phyloP scores from a whole-genome alignment of 2,888 invertebrate genomes.

The Lochmaea crataegi region DNA sequence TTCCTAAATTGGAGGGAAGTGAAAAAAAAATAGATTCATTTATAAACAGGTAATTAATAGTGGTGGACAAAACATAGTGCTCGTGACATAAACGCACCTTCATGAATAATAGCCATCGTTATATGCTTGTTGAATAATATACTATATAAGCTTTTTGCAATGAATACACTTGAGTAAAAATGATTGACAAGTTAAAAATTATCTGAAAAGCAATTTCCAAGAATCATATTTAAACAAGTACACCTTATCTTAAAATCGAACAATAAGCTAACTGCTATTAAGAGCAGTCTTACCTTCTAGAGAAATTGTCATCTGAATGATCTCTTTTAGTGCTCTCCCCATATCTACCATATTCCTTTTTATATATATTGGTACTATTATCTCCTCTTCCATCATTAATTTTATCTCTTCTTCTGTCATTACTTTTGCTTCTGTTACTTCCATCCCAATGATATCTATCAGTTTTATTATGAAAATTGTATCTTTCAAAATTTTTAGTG shows the following conservation, averaged over 20 bases:
- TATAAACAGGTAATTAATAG: too few relatives aligned
- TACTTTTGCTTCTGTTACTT: neutral
- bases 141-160: too few relatives aligned
- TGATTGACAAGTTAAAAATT: too few relatives aligned
- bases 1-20: too few relatives aligned
- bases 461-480: neutral
- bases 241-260: neutral
- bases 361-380: neutral
- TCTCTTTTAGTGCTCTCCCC: neutral
- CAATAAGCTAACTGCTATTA: neutral
- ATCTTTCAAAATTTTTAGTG: neutral
- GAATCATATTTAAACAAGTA: neutral
- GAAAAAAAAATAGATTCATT: too few relatives aligned
- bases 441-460: neutral
- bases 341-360: neutral
- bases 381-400: neutral
- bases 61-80: too few relatives aligned
- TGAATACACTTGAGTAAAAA: too few relatives aligned
- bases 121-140: too few relatives aligned
- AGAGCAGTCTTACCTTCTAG: conserved; percentile 9
- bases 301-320: neutral
- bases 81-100: too few relatives aligned
- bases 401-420: neutral
- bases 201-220: too few relatives aligned
- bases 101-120: too few relatives aligned